Conservation (phyloP, 2,113 vertebrate genomes). For the Camelus dromedarius region DNA sequence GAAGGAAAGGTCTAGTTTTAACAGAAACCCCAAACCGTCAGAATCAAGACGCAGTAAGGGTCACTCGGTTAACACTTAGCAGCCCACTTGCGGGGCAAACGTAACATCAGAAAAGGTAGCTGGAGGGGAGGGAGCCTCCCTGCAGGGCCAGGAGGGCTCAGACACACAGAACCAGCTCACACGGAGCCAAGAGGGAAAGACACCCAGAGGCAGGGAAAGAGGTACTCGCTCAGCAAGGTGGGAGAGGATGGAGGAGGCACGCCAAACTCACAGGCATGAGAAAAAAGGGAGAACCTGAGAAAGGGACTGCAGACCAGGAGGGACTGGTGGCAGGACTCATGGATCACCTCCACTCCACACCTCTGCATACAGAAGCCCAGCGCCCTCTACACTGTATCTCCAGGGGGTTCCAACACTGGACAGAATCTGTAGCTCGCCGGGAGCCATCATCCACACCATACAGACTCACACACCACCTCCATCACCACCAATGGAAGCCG, state of each 20-base stretch:
- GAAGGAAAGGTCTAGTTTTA: not conserved
- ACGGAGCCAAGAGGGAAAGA: not conserved
- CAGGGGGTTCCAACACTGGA: not conserved
- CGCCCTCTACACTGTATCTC: not conserved
- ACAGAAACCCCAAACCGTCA: not conserved
- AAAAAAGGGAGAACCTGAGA: not conserved
- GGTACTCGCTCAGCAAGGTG: rapidly evolving
- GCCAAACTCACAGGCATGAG: not conserved
- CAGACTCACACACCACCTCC: not conserved
- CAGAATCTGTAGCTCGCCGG: not conserved
- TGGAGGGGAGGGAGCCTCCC: not conserved
- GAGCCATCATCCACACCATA: not conserved
- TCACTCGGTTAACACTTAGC: not conserved
- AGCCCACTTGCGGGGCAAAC: not conserved
- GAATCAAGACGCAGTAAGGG: not conserved
- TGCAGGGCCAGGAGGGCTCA: not conserved
- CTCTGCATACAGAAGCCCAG: not conserved
- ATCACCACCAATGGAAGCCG: not conserved
- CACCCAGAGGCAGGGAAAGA: not conserved
- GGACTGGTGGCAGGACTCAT: rapidly evolving
- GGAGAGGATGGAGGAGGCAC: not conserved
- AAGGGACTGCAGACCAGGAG: not conserved
- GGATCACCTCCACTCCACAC: not conserved
- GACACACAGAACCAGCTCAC: not conserved
- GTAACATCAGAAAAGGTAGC: not conserved